phyloP scores from a whole-genome alignment of 2,797 vertebrate species.

The Intellagama lesueurii region DNA sequence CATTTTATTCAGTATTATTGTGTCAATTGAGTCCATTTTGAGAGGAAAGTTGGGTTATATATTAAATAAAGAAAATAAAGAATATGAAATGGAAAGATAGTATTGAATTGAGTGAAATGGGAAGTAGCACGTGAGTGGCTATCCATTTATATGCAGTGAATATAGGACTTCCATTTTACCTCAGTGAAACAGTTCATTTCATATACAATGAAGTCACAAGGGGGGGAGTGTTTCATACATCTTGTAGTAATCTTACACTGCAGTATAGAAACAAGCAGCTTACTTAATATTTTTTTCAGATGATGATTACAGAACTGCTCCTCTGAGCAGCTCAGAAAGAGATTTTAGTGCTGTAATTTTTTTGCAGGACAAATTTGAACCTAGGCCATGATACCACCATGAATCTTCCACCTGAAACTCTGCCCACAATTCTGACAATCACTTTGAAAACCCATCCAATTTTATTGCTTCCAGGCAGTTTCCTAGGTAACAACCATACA shows the following conservation, averaged over 20 bases:
- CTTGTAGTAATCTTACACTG: constrained; percentile 2
- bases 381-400: accelerated
- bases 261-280: constrained; percentile 13
- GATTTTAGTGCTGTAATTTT: background rate
- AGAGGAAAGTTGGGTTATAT: background rate
- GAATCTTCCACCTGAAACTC: constrained; percentile 1
- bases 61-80: background rate
- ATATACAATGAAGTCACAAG: background rate
- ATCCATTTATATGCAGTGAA: constrained; percentile 20
- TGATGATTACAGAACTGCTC: background rate
- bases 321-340: background rate
- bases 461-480: constrained; percentile 36
- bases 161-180: constrained; percentile 9
- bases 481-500: constrained; percentile 33
- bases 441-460: constrained; percentile 42
- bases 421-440: constrained; percentile 34
- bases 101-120: background rate
- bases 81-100: constrained; percentile 5
- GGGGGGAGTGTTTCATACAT: background rate
- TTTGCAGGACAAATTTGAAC: constrained; percentile 30
- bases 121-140: background rate
- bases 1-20: background rate
- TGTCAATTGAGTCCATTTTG: background rate
- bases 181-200: constrained; percentile 4
- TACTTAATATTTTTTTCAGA: constrained; percentile 13